Evolutionary conservation across 2,113 vertebrate species (phyloP), one percentile per base, ranked within the genome.

Genomic region (Paralichthys olivaceus): DNA sequence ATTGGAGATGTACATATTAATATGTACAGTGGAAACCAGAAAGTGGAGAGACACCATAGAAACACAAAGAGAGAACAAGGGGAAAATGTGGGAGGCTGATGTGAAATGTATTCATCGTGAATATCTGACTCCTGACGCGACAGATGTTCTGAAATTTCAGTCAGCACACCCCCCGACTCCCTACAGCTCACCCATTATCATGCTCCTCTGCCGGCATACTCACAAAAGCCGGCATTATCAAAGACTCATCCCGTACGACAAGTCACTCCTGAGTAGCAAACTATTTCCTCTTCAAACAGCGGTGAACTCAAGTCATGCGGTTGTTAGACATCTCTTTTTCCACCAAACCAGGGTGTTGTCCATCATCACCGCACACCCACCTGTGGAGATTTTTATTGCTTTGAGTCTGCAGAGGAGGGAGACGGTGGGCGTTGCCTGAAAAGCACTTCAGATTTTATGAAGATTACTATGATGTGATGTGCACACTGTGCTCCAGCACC

Each of bases 311-410:
- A 51, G 26, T 54, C 8, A 7, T 59, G 55, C n/a, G 64, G 47
- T 34, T 7, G 32, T 78, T 12, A 71, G 25, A 78, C 3, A 1
- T 29, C 43, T 14, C n/a, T 55, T 66, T 58, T 15, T 29, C 25
- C 22, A 14, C 14, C 19, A 23, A 49, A 51, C 66, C 45, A 14
- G 40, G 25, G 72, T 66, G 71, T 61, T 61, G 72, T 51, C 55
- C 70, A 7, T 22, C 72, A 84, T 59, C 56, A 17, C 5, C 0
- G 1, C 58, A 73, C 26, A 68, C 28, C 69, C 64, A 88, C 84
- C 57, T 57, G 76, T 83, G 58, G 72, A 72, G 40, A 78, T 65
- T 83, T 83, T 56, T 79, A 79, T 71, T 77, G 77, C 76, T 74
- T 62, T 49, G 68, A 59, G 64, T 65, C 53, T 72, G 54, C 29